Percentiles rank a stretch among this genome's conserved stretches.
These are phyloP conservation scores for Hypomesus transpacificus DNA, from an alignment of 2,113 vertebrate species.

Conservation along the genomic window DNA sequence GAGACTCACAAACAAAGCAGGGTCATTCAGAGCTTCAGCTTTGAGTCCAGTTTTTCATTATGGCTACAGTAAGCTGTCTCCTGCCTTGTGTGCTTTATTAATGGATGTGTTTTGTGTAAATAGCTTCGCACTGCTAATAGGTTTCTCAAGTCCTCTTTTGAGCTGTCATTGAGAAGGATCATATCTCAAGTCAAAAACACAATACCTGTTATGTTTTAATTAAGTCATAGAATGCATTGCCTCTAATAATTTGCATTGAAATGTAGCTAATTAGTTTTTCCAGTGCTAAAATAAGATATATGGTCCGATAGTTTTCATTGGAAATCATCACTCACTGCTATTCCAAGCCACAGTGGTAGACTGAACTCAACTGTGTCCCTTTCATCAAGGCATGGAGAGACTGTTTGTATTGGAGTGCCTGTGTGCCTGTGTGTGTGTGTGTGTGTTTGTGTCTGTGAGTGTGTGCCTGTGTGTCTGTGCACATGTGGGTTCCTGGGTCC, in stretches of 20 bases:
- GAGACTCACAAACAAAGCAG: slow-evolving; percentile 3
- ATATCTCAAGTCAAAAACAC: too few species aligned
- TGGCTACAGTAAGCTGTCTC: slow-evolving; percentile 1
- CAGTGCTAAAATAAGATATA: slow-evolving; percentile 23
- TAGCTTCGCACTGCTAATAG: not conserved
- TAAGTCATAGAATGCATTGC: too few species aligned
- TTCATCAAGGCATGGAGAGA: slow-evolving; percentile 32
- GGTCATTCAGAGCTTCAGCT: slow-evolving; percentile 5
- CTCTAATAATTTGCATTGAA: not conserved
- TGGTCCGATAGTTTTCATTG: slow-evolving; percentile 21
- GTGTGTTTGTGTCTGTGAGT: slow-evolving; percentile 9
- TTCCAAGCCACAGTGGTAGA: slow-evolving; percentile 25
- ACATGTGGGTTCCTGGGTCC: slow-evolving; percentile 23
- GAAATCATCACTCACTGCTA: slow-evolving; percentile 20
- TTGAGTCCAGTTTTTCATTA: slow-evolving; percentile 16
- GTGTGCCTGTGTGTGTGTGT: slow-evolving; percentile 16
- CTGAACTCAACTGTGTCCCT: slow-evolving; percentile 26
- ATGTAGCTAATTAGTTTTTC: slow-evolving; percentile 1
- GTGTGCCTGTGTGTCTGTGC: slow-evolving; percentile 18
- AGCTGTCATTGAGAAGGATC: not conserved
- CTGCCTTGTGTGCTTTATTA: not conserved
- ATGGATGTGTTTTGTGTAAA: not conserved
- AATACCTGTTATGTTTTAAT: too few species aligned
- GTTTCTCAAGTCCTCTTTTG: not conserved
- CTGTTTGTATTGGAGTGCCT: slow-evolving; percentile 56